Conservation (phyloP, 2,797 vertebrate genomes). For the Ptychobarbus kaznakovi region DNA sequence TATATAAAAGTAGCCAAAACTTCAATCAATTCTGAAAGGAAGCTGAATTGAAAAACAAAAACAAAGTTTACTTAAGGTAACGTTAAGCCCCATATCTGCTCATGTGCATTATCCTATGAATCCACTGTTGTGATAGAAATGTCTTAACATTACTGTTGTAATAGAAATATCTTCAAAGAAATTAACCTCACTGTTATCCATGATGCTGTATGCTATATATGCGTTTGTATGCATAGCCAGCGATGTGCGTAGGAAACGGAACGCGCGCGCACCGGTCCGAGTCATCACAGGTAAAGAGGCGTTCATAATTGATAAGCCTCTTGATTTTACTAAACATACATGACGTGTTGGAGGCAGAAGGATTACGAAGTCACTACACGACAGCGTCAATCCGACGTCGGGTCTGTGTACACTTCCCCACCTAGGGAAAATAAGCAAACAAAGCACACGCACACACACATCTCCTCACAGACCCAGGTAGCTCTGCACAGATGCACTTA, state of each 20-base stretch:
- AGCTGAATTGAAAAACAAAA: too few relatives aligned
- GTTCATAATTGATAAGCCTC: constrained; percentile 64
- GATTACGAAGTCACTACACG: constrained; percentile 65
- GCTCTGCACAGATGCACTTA: constrained; percentile 34
- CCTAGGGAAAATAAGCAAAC: constrained; percentile 73
- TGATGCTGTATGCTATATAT: constrained; percentile 1
- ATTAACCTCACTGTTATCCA: neutral
- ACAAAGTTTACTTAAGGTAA: neutral
- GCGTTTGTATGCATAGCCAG: neutral
- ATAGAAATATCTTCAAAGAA: neutral
- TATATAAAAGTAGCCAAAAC: neutral
- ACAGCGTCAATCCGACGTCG: constrained; percentile 69
- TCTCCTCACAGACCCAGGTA: constrained; percentile 19
- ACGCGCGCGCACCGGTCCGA: constrained; percentile 1
- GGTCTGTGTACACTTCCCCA: constrained; percentile 77
- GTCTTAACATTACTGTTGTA: neutral
- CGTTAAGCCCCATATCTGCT: neutral
- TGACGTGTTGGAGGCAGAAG: constrained; percentile 66
- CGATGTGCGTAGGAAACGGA: constrained; percentile 14
- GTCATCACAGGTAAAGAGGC: constrained; percentile 29
- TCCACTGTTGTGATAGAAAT: neutral
- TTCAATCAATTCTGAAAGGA: neutral
- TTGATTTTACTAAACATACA: constrained; percentile 73
- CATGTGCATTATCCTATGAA: neutral
- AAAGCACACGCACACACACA: constrained; percentile 54